These are phyloP conservation scores for Platysteira castanea DNA, from an alignment of 2,113 vertebrate species.

Conservation along the genomic window DNA sequence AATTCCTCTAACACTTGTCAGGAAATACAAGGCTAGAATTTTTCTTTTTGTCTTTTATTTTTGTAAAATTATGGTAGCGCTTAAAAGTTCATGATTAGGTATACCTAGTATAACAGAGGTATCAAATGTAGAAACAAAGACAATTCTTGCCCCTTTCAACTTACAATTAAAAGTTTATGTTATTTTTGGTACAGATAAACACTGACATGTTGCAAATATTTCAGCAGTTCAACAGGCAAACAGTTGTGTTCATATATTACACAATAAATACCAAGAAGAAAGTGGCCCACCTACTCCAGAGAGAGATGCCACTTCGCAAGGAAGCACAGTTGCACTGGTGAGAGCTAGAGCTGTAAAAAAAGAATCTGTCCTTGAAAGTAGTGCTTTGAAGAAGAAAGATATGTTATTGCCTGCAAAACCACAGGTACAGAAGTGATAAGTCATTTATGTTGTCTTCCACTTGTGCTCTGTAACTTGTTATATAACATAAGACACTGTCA, in stretches of 20 bases:
- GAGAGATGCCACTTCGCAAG: conserved; percentile 43
- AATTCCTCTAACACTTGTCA: not conserved
- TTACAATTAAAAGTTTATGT: not conserved
- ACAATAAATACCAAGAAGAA: not conserved
- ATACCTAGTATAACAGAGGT: not conserved
- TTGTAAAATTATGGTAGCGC: not conserved
- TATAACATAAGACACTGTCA: not conserved
- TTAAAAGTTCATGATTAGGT: not conserved
- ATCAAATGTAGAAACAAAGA: not conserved
- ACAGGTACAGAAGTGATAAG: conserved; percentile 38
- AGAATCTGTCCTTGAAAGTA: not conserved
- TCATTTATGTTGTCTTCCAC: not conserved
- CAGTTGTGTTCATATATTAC: not conserved
- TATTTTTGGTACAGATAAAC: not conserved
- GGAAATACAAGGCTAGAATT: not conserved
- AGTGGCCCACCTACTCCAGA: not conserved
- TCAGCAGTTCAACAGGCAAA: not conserved
- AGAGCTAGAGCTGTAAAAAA: conserved; percentile 57
- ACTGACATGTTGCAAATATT: not conserved
- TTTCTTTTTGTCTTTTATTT: not conserved
- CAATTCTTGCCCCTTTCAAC: not conserved
- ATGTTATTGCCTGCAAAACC: conserved; percentile 28
- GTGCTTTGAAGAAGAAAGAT: conserved; percentile 24
- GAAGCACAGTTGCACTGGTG: conserved; percentile 32
- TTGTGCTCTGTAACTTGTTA: not conserved